Evolutionary conservation across 2,888 invertebrate genomes (phyloP).

Genomic region (Piscicola geometra): DNA sequence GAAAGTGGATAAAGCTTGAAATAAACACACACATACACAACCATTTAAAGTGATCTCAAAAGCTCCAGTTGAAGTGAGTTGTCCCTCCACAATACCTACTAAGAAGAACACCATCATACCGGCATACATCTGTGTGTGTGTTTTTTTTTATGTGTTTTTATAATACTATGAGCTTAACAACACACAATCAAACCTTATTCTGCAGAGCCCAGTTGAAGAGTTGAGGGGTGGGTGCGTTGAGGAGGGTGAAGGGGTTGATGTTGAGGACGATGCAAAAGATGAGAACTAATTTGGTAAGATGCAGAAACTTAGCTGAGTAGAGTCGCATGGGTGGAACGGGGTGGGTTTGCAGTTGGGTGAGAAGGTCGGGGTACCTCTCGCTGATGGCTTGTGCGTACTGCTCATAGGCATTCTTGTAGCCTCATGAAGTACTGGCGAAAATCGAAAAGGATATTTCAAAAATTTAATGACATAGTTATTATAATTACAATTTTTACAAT

Average conservation of each 20-base stretch:
- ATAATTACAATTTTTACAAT: no score
- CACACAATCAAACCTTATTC: constrained; percentile 65
- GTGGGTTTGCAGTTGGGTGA: constrained; percentile 83
- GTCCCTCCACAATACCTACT: constrained; percentile 86
- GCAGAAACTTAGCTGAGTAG: constrained; percentile 64
- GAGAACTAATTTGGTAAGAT: constrained; percentile 57
- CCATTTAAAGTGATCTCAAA: constrained; percentile 88
- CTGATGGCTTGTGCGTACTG: constrained; percentile 82
- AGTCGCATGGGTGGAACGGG: constrained; percentile 82
- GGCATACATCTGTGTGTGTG: constrained; percentile 67
- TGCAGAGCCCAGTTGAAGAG: constrained; percentile 85
- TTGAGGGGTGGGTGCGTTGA: constrained; percentile 73
- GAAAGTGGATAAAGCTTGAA: no score
- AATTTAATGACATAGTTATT: not conserved
- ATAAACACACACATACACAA: constrained; percentile 44
- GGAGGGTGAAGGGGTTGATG: constrained; percentile 75
- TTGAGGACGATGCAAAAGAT: constrained; percentile 79
- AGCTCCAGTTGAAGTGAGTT: constrained; percentile 72
- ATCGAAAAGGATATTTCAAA: not conserved
- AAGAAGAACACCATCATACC: constrained; percentile 95
- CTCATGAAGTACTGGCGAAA: constrained; percentile 83
- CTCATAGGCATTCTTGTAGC: constrained; percentile 91
- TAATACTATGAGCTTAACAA: no score
- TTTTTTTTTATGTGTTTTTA: no score
- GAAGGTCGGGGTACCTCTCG: constrained; percentile 86